Percentiles rank a stretch among this genome's conserved stretches.
These are phyloP conservation scores for Manis javanica DNA, from an alignment of 2,797 vertebrate species.

Conservation along the genomic window DNA sequence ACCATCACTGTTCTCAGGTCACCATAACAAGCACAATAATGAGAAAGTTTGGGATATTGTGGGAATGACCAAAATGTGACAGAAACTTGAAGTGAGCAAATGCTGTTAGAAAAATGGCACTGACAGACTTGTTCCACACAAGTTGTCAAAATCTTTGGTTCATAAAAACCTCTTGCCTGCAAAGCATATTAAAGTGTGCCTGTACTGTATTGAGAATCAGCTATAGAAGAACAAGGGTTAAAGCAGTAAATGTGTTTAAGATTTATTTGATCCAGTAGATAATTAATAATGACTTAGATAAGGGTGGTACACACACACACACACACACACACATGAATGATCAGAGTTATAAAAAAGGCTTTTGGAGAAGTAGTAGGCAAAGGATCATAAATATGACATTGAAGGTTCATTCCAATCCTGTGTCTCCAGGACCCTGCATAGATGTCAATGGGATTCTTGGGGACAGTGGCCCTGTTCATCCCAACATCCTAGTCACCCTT, in stretches of 20 bases:
- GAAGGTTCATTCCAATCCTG: not conserved
- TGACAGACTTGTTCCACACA: too few relatives aligned
- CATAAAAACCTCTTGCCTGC: too few relatives aligned
- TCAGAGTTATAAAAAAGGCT: not conserved
- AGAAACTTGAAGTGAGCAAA: too few relatives aligned
- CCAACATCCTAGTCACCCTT: not conserved
- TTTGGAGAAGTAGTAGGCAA: not conserved
- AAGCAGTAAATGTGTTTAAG: not conserved
- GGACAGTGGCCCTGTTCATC: not conserved
- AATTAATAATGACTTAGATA: not conserved
- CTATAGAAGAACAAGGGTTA: not conserved
- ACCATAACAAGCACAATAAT: too few relatives aligned
- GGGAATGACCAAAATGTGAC: too few relatives aligned
- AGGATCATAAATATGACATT: not conserved
- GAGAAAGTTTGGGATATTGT: too few relatives aligned
- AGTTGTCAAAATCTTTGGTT: too few relatives aligned
- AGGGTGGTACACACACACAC: not conserved
- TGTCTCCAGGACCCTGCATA: too few relatives aligned
- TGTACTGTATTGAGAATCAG: not conserved
- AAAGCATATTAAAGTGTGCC: too few relatives aligned
- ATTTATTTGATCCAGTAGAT: not conserved
- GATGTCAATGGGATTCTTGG: not conserved
- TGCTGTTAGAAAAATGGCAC: too few relatives aligned
- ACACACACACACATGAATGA: not conserved
- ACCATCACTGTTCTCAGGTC: too few relatives aligned